Conservation (phyloP, 2,797 vertebrate species). For the Nyctibius grandis region DNA sequence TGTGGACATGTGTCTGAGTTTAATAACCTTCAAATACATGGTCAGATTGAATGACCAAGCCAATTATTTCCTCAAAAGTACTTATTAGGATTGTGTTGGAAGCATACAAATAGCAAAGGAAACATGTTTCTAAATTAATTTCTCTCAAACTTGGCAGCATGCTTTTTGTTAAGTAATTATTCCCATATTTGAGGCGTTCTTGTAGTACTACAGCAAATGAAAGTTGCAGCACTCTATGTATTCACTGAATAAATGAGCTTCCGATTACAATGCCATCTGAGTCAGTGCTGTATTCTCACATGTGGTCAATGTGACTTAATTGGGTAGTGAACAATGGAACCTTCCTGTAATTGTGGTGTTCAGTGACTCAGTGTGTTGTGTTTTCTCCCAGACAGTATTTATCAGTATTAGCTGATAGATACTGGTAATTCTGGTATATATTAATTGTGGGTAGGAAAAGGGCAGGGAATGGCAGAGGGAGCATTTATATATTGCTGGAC, state of each 20-base stretch:
- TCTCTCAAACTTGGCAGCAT: conserved; percentile 38
- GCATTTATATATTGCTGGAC: background rate
- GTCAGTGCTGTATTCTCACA: background rate
- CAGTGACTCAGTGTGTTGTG: background rate
- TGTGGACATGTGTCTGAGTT: conserved; percentile 45
- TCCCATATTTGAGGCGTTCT: conserved; percentile 19
- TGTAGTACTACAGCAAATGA: background rate
- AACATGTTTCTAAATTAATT: conserved; percentile 65
- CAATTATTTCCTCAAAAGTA: conserved; percentile 71
- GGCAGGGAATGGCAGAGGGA: accelerated
- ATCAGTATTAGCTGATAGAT: background rate
- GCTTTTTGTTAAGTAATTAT: conserved; percentile 57
- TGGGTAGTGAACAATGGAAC: background rate
- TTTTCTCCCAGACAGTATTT: background rate
- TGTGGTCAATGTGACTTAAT: background rate
- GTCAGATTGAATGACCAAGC: conserved; percentile 69
- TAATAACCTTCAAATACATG: conserved; percentile 70
- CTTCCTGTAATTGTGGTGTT: background rate
- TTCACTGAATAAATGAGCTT: background rate
- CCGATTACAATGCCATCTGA: background rate
- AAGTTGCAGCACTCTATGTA: background rate
- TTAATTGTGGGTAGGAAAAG: background rate
- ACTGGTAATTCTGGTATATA: background rate
- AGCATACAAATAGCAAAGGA: conserved; percentile 46
- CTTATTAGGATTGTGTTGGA: conserved; percentile 60